These are phyloP conservation scores for Umimayanthus chanpuru DNA, from an alignment of 92 coral and sea anemone species.

Conservation along the genomic window DNA sequence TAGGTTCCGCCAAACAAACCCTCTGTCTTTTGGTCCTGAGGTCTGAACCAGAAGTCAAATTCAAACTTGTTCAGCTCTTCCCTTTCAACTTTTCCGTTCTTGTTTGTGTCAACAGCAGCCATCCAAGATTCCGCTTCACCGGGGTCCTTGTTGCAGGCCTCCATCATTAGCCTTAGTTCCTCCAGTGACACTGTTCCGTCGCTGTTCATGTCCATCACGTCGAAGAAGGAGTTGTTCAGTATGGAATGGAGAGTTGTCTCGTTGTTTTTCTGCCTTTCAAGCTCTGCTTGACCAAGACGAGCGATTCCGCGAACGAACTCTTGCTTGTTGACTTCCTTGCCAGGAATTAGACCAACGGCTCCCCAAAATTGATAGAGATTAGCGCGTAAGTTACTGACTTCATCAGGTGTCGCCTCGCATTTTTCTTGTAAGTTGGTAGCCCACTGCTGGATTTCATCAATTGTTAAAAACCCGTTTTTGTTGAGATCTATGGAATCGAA, in stretches of 20 bases:
- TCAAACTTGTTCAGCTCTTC: constrained; percentile 59
- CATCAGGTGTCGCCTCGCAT: constrained; percentile 58
- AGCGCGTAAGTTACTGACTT: constrained; percentile 46
- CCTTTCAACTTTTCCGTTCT: constrained; percentile 70
- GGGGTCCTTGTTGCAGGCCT: constrained; percentile 67
- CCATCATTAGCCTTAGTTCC: constrained; percentile 67
- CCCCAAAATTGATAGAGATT: constrained; percentile 63
- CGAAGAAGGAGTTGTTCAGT: constrained; percentile 70
- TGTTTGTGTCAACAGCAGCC: constrained; percentile 67
- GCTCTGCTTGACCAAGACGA: constrained; percentile 64
- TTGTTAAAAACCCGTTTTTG: constrained; percentile 58
- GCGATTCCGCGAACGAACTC: constrained; percentile 63
- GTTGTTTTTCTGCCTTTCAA: constrained; percentile 49
- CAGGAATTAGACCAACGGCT: constrained; percentile 68
- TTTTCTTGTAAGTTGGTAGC: constrained; percentile 59
- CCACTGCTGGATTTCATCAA: constrained; percentile 69
- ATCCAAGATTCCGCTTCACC: constrained; percentile 67
- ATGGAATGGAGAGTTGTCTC: constrained; percentile 57
- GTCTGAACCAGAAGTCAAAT: constrained; percentile 78
- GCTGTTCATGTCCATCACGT: constrained; percentile 67
- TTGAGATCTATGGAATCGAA: constrained; percentile 71
- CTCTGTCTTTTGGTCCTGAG: constrained; percentile 50
- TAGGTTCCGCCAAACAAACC: constrained; percentile 47
- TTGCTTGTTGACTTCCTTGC: constrained; percentile 55
- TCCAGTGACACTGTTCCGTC: constrained; percentile 66